Base-by-base conservation (phyloP, 2,113 vertebrate species). In the Struthio camelus region DNA sequence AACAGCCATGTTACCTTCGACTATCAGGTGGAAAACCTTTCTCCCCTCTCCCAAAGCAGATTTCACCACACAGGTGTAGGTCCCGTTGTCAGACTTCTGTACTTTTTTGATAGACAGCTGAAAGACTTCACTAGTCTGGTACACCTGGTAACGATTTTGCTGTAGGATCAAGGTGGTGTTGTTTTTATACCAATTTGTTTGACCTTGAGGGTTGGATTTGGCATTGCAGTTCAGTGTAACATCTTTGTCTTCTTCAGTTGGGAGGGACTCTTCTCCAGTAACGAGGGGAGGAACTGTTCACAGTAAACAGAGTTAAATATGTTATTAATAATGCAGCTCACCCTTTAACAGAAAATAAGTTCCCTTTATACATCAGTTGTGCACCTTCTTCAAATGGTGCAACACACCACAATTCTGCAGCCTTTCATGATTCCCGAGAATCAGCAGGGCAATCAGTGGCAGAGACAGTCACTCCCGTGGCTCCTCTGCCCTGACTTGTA, bases 191-290 rank as follows among this genome's bases (percentile, higher is more conserved):
- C 98, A 98, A 14, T 2, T 32, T 94, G 97, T 79, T 32, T 75
- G 62, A 38, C 83, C 98, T n/a, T 95, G 98, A 40, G 98, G 98
- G 90, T 98, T 98, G 90, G 98, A 96, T 64, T 97, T 98, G 81
- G 97, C 80, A 1, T 88, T 92, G 89, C 98, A 98, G 48, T 80
- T 80, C 56, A 98, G 62, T 2, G 77, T 96, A 12, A 76, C 96
- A 1, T 93, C 67, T 30, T 73, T 92, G 3, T 53, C 90, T 91
- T 97, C 97, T 71, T 97, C 96, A 1, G 44, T 23, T 0, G 67
- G 62, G 66, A 96, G 79, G 40, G 79, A 27, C 53, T 95, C 79
- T 3, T 97, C 89, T 90, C 97, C 97, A 11, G 53, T 90, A 59
- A 98, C 80, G 20, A 8, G 7, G 53, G 98, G 98, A 66, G 87